These are phyloP conservation scores for Jordanella pulchra DNA, from an alignment of 2,797 vertebrate species.

Conservation along the genomic window DNA sequence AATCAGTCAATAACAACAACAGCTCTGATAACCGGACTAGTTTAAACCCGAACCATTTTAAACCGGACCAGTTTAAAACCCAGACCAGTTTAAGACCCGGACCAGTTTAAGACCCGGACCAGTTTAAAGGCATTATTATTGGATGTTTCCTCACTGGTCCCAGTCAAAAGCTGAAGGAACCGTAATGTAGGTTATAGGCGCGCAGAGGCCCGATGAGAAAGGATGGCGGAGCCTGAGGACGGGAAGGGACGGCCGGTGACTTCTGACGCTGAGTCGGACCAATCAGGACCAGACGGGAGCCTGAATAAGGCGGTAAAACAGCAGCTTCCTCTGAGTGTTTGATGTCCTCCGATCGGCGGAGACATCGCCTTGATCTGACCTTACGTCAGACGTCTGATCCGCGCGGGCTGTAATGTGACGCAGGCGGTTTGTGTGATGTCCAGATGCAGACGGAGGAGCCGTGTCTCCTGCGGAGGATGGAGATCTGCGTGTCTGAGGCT, in stretches of 20 bases:
- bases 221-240: conserved; percentile 61
- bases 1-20: neutral
- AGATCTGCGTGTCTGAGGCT: conserved; percentile 90
- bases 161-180: no score
- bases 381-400: neutral
- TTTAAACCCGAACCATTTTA: no score
- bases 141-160: no score
- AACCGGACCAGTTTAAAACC: no score
- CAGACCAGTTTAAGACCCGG: no score
- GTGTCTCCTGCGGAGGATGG: conserved; percentile 84
- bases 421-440: neutral
- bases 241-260: conserved; percentile 36
- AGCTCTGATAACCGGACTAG: neutral
- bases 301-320: conserved; percentile 26
- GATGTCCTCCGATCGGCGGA: no score
- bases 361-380: neutral
- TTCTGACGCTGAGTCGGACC: conserved; percentile 32
- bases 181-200: neutral
- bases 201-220: neutral
- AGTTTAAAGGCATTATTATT: no score
- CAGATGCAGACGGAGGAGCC: conserved; percentile 74
- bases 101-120: no score
- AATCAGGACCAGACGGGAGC: conserved; percentile 24
- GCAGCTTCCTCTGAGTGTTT: neutral
- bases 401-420: neutral